A percentile compares a stretch with the other conserved stretches of the same genome.
phyloP scores from a whole-genome alignment of 2,113 vertebrate genomes.

The Lipophrys pholis region DNA sequence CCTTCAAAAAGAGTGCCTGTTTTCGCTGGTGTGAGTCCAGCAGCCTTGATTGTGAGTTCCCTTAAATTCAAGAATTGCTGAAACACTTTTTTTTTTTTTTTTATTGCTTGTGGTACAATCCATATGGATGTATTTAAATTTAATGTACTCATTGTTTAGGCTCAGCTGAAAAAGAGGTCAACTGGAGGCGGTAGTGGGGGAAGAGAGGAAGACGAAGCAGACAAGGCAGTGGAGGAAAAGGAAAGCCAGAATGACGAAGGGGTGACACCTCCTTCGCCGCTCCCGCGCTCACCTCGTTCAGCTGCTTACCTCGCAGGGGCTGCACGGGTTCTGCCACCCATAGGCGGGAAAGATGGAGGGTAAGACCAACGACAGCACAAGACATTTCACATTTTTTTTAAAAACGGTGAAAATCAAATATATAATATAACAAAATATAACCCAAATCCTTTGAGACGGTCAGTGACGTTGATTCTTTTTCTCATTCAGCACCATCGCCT shows the following conservation, averaged over 20 bases:
- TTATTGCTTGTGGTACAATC: background rate
- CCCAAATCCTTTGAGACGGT: background rate
- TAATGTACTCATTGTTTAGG: slow-evolving; percentile 63
- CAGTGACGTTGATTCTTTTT: slow-evolving; percentile 4
- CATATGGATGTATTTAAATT: background rate
- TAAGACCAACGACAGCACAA: slow-evolving; percentile 64
- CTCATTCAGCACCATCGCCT: slow-evolving; percentile 78
- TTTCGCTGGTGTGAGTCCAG: slow-evolving; percentile 88
- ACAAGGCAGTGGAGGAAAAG: slow-evolving; percentile 25
- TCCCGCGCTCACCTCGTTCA: slow-evolving; percentile 59
- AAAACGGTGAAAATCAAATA: background rate
- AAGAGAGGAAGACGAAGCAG: slow-evolving; percentile 24
- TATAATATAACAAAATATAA: background rate
- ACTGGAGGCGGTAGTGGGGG: slow-evolving; percentile 71
- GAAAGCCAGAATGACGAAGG: slow-evolving; percentile 43
- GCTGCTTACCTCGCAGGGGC: slow-evolving; percentile 64
- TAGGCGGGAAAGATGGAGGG: slow-evolving; percentile 82
- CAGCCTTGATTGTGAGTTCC: slow-evolving; percentile 84
- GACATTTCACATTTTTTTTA: too few relatives aligned
- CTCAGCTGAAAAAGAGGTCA: slow-evolving; percentile 86
- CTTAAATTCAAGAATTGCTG: background rate
- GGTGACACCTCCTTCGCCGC: slow-evolving; percentile 18
- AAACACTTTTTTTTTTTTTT: background rate
- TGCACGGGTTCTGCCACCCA: slow-evolving; percentile 83
- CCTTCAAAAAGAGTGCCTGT: slow-evolving; percentile 81